Percentiles rank a stretch among this genome's conserved stretches.
Evolutionary conservation across 2,113 vertebrate genomes (phyloP).

Genomic region (Microtus montanus): DNA sequence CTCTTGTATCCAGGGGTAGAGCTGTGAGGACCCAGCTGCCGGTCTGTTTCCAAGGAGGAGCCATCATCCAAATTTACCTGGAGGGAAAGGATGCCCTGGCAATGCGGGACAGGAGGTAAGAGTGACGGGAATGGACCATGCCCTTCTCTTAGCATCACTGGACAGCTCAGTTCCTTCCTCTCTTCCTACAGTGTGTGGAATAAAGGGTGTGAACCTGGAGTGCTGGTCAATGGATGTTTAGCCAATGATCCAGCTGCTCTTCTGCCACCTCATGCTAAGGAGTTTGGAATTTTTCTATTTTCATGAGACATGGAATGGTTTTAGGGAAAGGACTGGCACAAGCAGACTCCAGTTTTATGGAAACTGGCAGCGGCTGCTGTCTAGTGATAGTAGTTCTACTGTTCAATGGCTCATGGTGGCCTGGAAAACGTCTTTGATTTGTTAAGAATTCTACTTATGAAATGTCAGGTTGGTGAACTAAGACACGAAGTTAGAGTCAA

Average conservation of each 20-base stretch:
- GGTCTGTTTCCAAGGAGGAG: neutral
- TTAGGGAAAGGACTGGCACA: neutral
- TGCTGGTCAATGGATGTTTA: neutral
- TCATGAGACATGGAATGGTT: neutral
- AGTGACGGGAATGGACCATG: neutral
- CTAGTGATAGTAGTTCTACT: neutral
- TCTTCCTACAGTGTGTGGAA: neutral
- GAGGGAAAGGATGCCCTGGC: neutral
- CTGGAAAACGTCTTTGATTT: neutral
- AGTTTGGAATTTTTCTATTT: neutral
- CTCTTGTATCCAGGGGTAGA: neutral
- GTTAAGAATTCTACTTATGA: neutral
- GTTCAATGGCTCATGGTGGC: neutral
- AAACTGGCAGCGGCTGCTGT: neutral
- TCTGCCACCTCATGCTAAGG: neutral
- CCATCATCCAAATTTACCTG: neutral
- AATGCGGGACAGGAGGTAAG: neutral
- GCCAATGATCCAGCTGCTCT: neutral
- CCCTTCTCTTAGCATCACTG: neutral
- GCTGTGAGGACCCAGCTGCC: neutral
- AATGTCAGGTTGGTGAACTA: neutral
- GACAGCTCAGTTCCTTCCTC: neutral
- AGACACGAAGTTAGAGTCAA: neutral
- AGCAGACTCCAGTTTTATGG: conserved; percentile 8
- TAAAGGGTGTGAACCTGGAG: neutral